phyloP scores from a whole-genome alignment of 2,797 vertebrate species.

The Kryptolebias ocellatus region DNA sequence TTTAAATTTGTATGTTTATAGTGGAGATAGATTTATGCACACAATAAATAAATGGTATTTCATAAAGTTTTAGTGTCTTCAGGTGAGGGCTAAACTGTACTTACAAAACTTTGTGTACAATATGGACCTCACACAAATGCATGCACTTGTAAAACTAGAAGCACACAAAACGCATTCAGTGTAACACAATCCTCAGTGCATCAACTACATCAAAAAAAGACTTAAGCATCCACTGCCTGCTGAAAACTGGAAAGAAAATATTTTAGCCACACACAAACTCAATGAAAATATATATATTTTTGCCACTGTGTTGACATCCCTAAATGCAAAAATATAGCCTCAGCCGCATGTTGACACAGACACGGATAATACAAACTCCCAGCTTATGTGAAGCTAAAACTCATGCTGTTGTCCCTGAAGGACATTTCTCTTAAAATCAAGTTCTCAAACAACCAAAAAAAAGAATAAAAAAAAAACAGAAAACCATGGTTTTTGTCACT shows the following conservation, averaged over 20 bases:
- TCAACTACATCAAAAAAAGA: conserved; percentile 16
- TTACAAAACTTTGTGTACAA: conserved; percentile 26
- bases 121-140: conserved; percentile 15
- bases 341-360: conserved; percentile 11
- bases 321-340: conserved; percentile 4
- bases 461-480: neutral
- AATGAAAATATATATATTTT: conserved; percentile 1
- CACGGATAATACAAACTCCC: conserved; percentile 38
- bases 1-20: too few relatives aligned
- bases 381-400: conserved; percentile 36
- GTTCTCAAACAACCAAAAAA: conserved; percentile 21
- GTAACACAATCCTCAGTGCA: conserved; percentile 29
- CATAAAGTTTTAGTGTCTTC: conserved; percentile 26
- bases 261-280: conserved; percentile 10
- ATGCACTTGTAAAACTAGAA: conserved; percentile 21
- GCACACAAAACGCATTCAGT: neutral
- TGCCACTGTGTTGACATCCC: conserved; percentile 23
- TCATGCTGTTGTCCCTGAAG: conserved; percentile 45
- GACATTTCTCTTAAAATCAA: conserved; percentile 40
- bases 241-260: conserved; percentile 28
- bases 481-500: conserved; percentile 7
- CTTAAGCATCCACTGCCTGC: conserved; percentile 7
- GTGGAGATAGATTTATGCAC: too few relatives aligned
- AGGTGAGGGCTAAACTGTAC: conserved; percentile 18
- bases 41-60: conserved; percentile 3